These are phyloP conservation scores for Silurus lanzhouensis DNA, from an alignment of 2,797 vertebrate genomes.

Conservation along the genomic window DNA sequence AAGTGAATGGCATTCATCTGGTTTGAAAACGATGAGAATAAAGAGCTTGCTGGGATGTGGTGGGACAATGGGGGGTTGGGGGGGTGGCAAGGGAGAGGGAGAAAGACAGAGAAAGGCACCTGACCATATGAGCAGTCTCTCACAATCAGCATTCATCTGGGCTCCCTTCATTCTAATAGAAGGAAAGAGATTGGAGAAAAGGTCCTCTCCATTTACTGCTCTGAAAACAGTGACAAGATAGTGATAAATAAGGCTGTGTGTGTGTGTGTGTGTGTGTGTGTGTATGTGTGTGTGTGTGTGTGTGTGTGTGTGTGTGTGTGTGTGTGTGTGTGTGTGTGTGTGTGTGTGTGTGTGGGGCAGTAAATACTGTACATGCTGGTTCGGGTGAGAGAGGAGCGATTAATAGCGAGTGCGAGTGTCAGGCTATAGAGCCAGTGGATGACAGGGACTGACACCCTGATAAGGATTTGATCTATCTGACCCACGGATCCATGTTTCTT, in stretches of 20 bases:
- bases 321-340: too few species aligned
- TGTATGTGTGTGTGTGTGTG: neutral
- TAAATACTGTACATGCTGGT: slow-evolving; percentile 42
- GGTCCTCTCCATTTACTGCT: slow-evolving; percentile 45
- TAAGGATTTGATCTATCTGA: slow-evolving; percentile 62
- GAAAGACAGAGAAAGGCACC: slow-evolving; percentile 23
- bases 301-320: neutral
- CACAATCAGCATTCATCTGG: slow-evolving; percentile 40
- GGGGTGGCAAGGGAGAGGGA: neutral
- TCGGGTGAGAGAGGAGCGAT: slow-evolving; percentile 49
- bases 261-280: neutral
- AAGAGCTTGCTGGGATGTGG: slow-evolving; percentile 49
- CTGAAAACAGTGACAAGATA: slow-evolving; percentile 49
- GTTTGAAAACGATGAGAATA: slow-evolving; percentile 53
- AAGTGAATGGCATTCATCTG: slow-evolving; percentile 58
- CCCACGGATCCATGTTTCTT: slow-evolving; percentile 50
- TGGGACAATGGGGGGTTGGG: slow-evolving; percentile 26
- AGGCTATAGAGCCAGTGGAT: slow-evolving; percentile 48
- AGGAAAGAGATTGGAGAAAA: slow-evolving; percentile 32
- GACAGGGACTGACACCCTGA: slow-evolving; percentile 56
- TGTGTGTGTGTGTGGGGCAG: slow-evolving; percentile 1
- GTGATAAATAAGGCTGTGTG: slow-evolving; percentile 52
- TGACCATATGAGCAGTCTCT: slow-evolving; percentile 28
- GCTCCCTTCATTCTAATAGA: slow-evolving; percentile 33
- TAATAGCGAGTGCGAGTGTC: slow-evolving; percentile 37